Evolutionary conservation across 92 coral and sea anemone genomes (phyloP).

Genomic region (Palythoa grandiflora): DNA sequence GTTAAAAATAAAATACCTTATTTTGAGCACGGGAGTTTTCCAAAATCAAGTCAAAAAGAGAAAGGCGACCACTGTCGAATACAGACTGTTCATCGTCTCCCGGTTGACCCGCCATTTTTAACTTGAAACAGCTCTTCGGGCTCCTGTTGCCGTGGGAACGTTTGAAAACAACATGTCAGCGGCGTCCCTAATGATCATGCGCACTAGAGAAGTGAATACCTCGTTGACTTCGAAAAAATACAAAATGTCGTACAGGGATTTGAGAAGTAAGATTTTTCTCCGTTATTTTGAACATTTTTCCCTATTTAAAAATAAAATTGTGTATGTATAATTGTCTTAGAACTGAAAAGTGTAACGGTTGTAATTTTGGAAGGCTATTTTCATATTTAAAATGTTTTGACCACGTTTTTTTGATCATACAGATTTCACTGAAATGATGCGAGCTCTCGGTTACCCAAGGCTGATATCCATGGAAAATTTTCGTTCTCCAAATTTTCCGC

Average conservation of each 20-base stretch:
- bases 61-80: conserved; percentile 78
- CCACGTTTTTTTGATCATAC: conserved; percentile 30
- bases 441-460: conserved; percentile 97
- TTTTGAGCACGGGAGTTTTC: conserved; percentile 95
- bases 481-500: conserved; percentile 94
- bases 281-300: neutral
- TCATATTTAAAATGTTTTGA: conserved; percentile 13
- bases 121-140: neutral
- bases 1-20: conserved; percentile 70
- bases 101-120: conserved; percentile 90
- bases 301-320: neutral
- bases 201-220: conserved; percentile 46
- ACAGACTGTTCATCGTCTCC: conserved; percentile 83
- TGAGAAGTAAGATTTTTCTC: conserved; percentile 86
- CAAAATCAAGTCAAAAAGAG: conserved; percentile 89
- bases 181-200: conserved; percentile 78
- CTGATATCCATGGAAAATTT: conserved; percentile 99
- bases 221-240: conserved; percentile 30
- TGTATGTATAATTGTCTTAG: neutral
- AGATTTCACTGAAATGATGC: conserved; percentile 99
- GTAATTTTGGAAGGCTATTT: neutral
- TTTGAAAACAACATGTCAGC: conserved; percentile 73
- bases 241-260: conserved; percentile 97
- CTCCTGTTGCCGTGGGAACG: conserved; percentile 66
- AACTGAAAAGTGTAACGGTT: neutral